A percentile compares a stretch with the other conserved stretches of the same genome.
phyloP scores from a whole-genome alignment of 1,140 invertebrate genomes.

The Apis mellifera region DNA sequence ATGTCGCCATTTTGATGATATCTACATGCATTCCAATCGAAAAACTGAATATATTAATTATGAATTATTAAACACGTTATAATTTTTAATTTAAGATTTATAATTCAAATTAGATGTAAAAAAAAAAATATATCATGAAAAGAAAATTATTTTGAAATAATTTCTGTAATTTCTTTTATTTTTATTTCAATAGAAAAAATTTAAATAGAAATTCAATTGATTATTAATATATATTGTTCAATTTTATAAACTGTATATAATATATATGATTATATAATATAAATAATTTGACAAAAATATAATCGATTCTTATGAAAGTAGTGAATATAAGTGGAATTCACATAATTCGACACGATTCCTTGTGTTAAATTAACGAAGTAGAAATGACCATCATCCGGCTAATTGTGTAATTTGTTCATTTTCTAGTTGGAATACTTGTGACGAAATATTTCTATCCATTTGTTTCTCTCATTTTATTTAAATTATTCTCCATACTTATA shows the following conservation, averaged over 20 bases:
- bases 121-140: background rate
- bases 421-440: background rate
- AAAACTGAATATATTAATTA: background rate
- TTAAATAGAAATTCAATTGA: background rate
- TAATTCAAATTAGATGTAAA: background rate
- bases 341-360: slow-evolving; percentile 56
- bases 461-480: background rate
- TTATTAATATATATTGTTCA: background rate
- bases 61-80: background rate
- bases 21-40: background rate
- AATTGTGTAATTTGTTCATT: slow-evolving; percentile 27
- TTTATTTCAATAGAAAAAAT: background rate
- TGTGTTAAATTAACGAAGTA: slow-evolving; percentile 48
- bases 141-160: background rate
- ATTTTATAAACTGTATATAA: too few relatives aligned
- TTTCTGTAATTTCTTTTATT: background rate
- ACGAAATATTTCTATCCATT: background rate
- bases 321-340: slow-evolving; percentile 45
- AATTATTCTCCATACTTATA: too few relatives aligned
- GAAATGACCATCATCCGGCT: slow-evolving; percentile 55
- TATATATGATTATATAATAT: too few relatives aligned
- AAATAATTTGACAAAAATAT: slow-evolving; percentile 1
- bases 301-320: background rate
- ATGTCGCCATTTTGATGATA: background rate
- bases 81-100: background rate